phyloP scores from a whole-genome alignment of 1,140 invertebrate species.

The Hirudo medicinalis region DNA sequence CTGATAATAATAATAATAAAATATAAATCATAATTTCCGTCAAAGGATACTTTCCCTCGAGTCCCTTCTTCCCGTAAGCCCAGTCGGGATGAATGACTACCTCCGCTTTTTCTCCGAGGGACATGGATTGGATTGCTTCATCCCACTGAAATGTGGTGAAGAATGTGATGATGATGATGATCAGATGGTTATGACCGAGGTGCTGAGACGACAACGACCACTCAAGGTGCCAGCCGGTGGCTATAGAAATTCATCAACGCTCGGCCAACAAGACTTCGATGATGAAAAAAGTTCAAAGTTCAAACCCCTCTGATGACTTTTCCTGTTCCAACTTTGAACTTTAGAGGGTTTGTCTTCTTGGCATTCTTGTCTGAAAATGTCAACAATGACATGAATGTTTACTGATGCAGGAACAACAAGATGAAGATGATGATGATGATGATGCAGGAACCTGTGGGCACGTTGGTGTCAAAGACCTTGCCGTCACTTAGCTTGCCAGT shows the following conservation, averaged over 20 bases:
- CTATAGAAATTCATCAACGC: no score
- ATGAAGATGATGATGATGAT: no score
- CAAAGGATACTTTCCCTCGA: slow-evolving; percentile 28
- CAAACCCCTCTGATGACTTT: slow-evolving; percentile 25
- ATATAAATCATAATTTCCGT: neutral
- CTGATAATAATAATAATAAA: slow-evolving; percentile 3
- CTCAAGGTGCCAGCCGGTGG: no score
- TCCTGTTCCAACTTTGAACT: slow-evolving; percentile 25
- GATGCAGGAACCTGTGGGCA: neutral
- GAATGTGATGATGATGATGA: no score
- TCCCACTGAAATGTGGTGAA: slow-evolving; percentile 23
- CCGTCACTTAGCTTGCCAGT: slow-evolving; percentile 24
- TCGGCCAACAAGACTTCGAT: neutral
- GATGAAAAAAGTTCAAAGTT: neutral
- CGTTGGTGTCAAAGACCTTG: slow-evolving; percentile 25
- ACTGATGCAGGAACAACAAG: no score
- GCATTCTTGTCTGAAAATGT: slow-evolving; percentile 16
- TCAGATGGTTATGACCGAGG: no score
- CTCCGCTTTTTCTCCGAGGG: slow-evolving; percentile 24
- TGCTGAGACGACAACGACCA: no score
- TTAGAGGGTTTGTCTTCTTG: slow-evolving; percentile 21
- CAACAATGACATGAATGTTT: no score
- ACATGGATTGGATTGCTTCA: slow-evolving; percentile 24
- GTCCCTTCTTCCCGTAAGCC: slow-evolving; percentile 25
- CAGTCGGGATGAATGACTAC: slow-evolving; percentile 25